Evolutionary conservation across 30 jellyfish, hydroid and myxozoan genomes (phyloP).

Genomic region (Chrysaora quinquecirrha): DNA sequence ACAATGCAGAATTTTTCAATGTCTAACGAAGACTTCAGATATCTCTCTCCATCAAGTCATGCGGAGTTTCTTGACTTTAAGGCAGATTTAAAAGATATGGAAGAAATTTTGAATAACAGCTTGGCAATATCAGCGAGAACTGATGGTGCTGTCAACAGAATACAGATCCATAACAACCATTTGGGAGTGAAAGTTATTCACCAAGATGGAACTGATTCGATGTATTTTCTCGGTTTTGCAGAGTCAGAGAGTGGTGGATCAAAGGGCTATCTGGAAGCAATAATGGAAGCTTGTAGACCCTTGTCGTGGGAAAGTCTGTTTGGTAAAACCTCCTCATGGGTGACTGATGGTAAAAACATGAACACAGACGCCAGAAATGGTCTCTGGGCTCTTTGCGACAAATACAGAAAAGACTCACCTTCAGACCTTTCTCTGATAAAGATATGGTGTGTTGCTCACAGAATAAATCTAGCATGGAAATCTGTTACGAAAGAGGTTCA

Average conservation of each 20-base stretch:
- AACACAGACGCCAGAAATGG: constrained; percentile 51
- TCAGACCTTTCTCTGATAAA: constrained; percentile 40
- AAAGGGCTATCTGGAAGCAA: constrained; percentile 33
- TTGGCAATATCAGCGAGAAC: constrained; percentile 28
- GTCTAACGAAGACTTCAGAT: constrained; percentile 6
- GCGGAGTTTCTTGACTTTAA: constrained; percentile 35
- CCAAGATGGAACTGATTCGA: constrained; percentile 31
- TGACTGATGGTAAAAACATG: constrained; percentile 51
- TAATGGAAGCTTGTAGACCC: constrained; percentile 38
- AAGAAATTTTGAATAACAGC: neutral
- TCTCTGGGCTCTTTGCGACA: constrained; percentile 37
- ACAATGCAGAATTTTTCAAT: constrained; percentile 1
- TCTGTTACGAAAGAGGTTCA: constrained; percentile 27
- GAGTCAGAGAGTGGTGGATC: constrained; percentile 9
- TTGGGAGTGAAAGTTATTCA: constrained; percentile 21
- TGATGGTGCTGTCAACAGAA: constrained; percentile 47
- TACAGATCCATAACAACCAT: constrained; percentile 30
- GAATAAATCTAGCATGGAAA: constrained; percentile 51
- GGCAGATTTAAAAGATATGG: neutral
- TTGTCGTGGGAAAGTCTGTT: constrained; percentile 17
- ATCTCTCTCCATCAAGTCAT: constrained; percentile 17
- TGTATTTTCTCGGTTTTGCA: constrained; percentile 30
- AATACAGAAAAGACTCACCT: constrained; percentile 2
- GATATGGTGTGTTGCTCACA: constrained; percentile 57
- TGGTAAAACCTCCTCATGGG: constrained; percentile 19